Evolutionary conservation across 2,113 vertebrate genomes (phyloP).

Genomic region (Chiloscyllium plagiosum): DNA sequence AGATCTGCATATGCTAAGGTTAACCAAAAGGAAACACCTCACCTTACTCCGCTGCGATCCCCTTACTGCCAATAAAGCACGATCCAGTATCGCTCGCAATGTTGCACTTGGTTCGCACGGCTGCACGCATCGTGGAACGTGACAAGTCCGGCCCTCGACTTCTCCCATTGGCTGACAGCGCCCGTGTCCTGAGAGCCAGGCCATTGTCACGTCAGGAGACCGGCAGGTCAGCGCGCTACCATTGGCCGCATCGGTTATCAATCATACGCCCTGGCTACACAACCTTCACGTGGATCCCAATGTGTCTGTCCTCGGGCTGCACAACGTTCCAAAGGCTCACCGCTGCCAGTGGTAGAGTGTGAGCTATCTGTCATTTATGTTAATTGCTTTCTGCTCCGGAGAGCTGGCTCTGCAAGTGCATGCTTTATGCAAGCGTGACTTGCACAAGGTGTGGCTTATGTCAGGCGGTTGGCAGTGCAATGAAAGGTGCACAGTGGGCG

Average conservation of each 20-base stretch:
- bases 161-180: background rate
- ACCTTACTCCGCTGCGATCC: background rate
- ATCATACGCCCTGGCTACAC: background rate
- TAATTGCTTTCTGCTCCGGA: background rate
- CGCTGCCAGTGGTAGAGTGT: background rate
- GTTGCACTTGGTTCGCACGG: background rate
- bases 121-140: constrained; percentile 2
- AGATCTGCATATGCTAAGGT: background rate
- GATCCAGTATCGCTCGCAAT: too few relatives aligned
- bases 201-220: background rate
- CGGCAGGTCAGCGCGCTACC: background rate
- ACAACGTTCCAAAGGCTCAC: background rate
- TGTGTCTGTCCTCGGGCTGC: background rate
- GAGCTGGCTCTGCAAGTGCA: background rate
- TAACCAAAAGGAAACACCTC: background rate
- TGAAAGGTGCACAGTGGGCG: background rate
- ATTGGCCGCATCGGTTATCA: background rate
- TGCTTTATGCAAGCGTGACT: background rate
- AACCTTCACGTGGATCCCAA: constrained; percentile 24
- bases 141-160: background rate
- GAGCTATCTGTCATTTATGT: background rate
- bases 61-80: background rate
- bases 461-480: background rate
- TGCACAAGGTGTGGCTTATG: background rate
- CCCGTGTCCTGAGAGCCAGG: background rate